Percentiles rank a stretch among this genome's conserved stretches.
Evolutionary conservation across 2,797 vertebrate genomes (phyloP).

Genomic region (Protonibea diacanthus): DNA sequence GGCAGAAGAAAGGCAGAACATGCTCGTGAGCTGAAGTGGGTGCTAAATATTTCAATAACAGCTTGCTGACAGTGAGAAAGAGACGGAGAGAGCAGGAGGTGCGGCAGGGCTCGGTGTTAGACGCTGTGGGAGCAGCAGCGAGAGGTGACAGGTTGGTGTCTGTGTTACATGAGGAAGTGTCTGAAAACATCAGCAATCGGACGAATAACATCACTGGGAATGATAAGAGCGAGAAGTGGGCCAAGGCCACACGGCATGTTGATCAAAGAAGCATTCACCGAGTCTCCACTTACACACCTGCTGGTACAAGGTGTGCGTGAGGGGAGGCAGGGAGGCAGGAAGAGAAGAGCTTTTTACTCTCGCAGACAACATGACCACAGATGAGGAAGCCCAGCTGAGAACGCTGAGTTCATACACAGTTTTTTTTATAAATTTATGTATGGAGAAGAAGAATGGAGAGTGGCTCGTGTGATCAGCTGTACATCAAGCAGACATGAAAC

Average conservation of each 20-base stretch:
- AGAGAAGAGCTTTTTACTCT: constrained; percentile 46
- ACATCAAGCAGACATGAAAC: constrained; percentile 42
- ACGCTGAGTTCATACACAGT: constrained; percentile 41
- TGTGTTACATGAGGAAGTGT: constrained; percentile 67
- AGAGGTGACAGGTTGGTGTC: constrained; percentile 65
- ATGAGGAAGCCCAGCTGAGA: constrained; percentile 42
- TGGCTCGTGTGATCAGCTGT: constrained; percentile 14
- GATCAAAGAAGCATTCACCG: constrained; percentile 42
- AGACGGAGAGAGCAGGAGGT: constrained; percentile 24
- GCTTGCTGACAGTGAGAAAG: constrained; percentile 60
- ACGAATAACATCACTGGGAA: constrained; percentile 49
- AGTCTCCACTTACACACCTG: constrained; percentile 63
- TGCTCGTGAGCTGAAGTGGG: constrained; percentile 61
- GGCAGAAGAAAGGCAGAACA: constrained; percentile 56
- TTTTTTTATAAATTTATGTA: constrained; percentile 66
- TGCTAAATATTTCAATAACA: constrained; percentile 81
- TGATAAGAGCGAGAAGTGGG: constrained; percentile 43
- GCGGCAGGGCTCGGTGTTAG: constrained; percentile 42
- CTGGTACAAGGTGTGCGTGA: constrained; percentile 67
- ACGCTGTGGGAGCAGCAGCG: constrained; percentile 51
- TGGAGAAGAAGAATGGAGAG: constrained; percentile 32
- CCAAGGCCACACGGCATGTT: constrained; percentile 27
- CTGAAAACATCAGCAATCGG: constrained; percentile 67
- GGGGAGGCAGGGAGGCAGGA: constrained; percentile 12
- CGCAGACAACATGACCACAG: constrained; percentile 35